Evolutionary conservation across 2,888 invertebrate genomes (phyloP), one percentile per base, ranked within the genome.

Genomic region (Campoletis raptor): DNA sequence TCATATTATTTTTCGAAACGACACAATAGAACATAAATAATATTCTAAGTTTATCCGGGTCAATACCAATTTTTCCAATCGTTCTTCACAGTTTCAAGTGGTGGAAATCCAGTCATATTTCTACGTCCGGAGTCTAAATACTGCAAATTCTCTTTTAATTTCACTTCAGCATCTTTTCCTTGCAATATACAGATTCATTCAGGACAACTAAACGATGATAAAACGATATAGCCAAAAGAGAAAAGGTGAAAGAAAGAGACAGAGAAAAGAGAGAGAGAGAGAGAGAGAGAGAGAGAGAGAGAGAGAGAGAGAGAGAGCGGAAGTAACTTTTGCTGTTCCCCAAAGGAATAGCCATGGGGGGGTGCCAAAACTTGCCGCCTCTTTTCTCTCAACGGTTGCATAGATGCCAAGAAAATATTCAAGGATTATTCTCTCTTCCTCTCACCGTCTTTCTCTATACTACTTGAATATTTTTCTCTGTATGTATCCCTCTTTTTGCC

Each of bases 341-440:
- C 21, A 18, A 18, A 52, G 52, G 67, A 30, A 81, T 12, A 52
- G 61, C 73, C 36, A 72, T 64, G 30, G 54, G 54, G 73, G 36
- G 64, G 42, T 74, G 81, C 81, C 81, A 81, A 74, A 81, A 74
- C 74, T 42, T 66, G 40, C n/a, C 30, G 66, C 30, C 30, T 21
- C 54, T 36, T 69, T 42, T 69, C 37, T 61, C 72, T 72, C 72
- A 36, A 70, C 30, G 64, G 21, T 72, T 64, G 21, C 61, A 73
- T n/a, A 40, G 21, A 67, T 81, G 74, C 74, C 81, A 81, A 73
- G 74, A 37, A 81, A 48, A 67, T 81, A 67, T 74, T 40, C 74
- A 42, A 54, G 74, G 67, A 52, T 73, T 73, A 69, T 24, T 79
- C 67, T 42, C 52, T 48, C 30, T 70, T 30, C 18, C 24, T 48